Evolutionary conservation across 2,888 invertebrate genomes (phyloP).

Genomic region (Lasiommata megera): DNA sequence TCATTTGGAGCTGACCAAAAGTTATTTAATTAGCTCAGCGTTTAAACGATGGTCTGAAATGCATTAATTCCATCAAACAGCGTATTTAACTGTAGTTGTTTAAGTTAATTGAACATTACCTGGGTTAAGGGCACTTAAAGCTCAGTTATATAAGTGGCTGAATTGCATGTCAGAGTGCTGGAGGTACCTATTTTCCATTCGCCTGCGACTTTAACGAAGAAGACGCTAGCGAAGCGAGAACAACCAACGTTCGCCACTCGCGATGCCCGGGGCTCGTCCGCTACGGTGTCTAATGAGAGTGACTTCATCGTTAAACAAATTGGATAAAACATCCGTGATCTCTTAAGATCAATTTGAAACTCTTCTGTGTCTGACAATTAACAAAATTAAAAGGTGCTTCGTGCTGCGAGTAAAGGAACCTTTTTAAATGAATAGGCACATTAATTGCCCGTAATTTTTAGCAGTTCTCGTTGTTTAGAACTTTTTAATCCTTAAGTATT

Average conservation of each 20-base stretch:
- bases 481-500: background rate
- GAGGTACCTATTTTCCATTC: constrained; percentile 2
- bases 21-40: too few species aligned
- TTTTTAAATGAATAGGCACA: background rate
- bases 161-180: constrained; percentile 2
- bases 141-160: background rate
- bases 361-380: constrained; percentile 77
- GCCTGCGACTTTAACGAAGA: constrained; percentile 54
- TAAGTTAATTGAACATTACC: background rate
- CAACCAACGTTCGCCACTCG: constrained; percentile 49
- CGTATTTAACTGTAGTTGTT: background rate
- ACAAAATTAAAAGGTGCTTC: constrained; percentile 79
- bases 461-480: background rate
- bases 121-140: background rate
- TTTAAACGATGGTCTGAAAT: too few species aligned
- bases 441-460: background rate
- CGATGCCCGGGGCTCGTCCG: constrained; percentile 47
- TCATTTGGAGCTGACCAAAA: too few species aligned
- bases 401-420: constrained; percentile 31
- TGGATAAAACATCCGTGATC: constrained; percentile 81
- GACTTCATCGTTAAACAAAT: constrained; percentile 79
- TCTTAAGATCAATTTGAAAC: constrained; percentile 74
- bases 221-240: constrained; percentile 49
- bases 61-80: background rate
- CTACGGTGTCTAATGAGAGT: constrained; percentile 73